phyloP scores from a whole-genome alignment of 1,140 invertebrate genomes.

The Zelostemma sp. region DNA sequence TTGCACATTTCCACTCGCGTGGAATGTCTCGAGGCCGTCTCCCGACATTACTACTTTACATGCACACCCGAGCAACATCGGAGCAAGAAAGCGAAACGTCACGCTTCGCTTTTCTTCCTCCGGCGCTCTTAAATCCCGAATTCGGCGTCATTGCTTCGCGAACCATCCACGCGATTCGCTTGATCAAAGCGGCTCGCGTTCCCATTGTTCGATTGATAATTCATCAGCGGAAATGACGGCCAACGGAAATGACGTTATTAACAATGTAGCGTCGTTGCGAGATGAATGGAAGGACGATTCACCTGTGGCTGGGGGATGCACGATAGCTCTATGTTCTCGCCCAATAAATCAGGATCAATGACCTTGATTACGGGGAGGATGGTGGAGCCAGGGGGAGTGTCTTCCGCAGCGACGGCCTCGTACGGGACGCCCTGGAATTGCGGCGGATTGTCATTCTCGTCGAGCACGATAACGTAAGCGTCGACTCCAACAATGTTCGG shows the following conservation, averaged over 20 bases:
- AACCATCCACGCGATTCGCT: too few relatives aligned
- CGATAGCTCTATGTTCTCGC: conserved; percentile 82
- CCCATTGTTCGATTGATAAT: too few relatives aligned
- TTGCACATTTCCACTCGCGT: not conserved
- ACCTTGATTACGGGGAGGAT: conserved; percentile 81
- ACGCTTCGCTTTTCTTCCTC: not conserved
- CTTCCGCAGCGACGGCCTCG: conserved; percentile 83
- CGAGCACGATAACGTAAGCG: conserved; percentile 85
- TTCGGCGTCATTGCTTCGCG: too few relatives aligned
- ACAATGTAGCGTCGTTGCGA: not conserved
- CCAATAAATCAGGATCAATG: conserved; percentile 83
- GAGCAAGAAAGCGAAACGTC: not conserved
- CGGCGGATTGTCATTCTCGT: conserved; percentile 91
- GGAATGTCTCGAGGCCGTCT: not conserved
- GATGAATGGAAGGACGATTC: conserved; percentile 34
- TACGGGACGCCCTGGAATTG: conserved; percentile 83
- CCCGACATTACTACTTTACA: too few relatives aligned
- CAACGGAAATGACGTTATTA: not conserved
- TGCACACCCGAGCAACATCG: not conserved
- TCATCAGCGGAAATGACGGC: too few relatives aligned
- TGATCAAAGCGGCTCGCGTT: too few relatives aligned
- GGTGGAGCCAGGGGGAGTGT: conserved; percentile 79
- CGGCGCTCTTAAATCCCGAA: too few relatives aligned
- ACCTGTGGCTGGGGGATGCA: conserved; percentile 74
- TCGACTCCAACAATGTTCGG: conserved; percentile 84